Percentiles rank a stretch among this genome's conserved stretches.
Conservation (phyloP, 1,140 invertebrate species). For the Globodera rostochiensis region DNA sequence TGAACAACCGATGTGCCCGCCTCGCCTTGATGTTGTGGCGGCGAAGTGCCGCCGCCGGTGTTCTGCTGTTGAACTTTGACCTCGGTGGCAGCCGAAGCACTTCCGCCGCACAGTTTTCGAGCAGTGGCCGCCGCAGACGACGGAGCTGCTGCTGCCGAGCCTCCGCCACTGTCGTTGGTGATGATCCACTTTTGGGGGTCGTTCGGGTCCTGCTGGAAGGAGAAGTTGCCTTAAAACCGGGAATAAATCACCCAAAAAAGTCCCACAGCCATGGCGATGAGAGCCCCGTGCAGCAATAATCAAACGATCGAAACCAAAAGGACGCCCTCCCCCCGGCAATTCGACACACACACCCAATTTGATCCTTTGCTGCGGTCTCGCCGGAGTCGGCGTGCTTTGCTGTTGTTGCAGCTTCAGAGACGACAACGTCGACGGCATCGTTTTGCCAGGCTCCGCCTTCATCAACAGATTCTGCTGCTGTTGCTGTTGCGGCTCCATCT, state of each 20-base stretch:
- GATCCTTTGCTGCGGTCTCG: slow-evolving; percentile 58
- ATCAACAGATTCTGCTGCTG: neutral
- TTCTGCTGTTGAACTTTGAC: slow-evolving; percentile 5
- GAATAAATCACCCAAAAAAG: slow-evolving; percentile 5
- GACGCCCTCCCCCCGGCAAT: too few species aligned
- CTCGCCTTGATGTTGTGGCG: neutral
- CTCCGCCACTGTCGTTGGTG: slow-evolving; percentile 47
- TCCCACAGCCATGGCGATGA: neutral
- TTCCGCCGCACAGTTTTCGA: slow-evolving; percentile 20
- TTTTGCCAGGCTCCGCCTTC: neutral
- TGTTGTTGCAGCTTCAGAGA: slow-evolving; percentile 37
- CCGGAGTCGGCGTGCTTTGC: slow-evolving; percentile 9
- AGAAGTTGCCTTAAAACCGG: slow-evolving; percentile 56
- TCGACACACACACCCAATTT: slow-evolving; percentile 49
- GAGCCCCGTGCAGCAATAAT: too few species aligned
- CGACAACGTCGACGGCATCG: neutral
- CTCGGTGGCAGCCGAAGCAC: neutral
- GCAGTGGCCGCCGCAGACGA: slow-evolving; percentile 27
- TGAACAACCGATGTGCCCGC: neutral
- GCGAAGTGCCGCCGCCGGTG: neutral
- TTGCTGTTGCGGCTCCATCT: neutral
- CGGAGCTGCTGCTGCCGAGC: slow-evolving; percentile 2
- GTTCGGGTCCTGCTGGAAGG: slow-evolving; percentile 65
- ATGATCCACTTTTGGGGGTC: slow-evolving; percentile 66
- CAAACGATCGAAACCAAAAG: neutral